Percentiles rank a stretch among this genome's conserved stretches.
Conservation (phyloP, 1,140 invertebrate species). For the Steinernema feltiae region DNA sequence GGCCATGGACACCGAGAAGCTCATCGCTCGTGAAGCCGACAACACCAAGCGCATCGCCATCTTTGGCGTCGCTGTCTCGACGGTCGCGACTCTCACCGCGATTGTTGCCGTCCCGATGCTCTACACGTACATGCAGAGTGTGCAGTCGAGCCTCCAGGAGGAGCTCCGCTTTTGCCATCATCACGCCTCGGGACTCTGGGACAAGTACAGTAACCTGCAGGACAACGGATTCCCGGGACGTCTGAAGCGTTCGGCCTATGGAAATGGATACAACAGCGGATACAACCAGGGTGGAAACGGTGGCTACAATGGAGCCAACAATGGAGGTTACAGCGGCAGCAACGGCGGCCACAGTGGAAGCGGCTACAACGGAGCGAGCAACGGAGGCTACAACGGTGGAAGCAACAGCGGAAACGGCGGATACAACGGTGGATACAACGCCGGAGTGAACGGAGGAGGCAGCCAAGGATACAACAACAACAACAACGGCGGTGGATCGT, state of each 20-base stretch:
- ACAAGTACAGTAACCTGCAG: constrained; percentile 20
- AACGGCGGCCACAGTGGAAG: not conserved
- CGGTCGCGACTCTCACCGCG: constrained; percentile 27
- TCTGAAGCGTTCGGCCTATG: constrained; percentile 22
- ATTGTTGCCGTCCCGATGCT: constrained; percentile 19
- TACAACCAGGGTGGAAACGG: not conserved
- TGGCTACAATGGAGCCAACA: not conserved
- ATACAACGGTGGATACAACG: not conserved
- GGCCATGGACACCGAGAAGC: not conserved
- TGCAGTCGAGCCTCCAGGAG: constrained; percentile 27
- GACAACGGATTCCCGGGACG: constrained; percentile 1
- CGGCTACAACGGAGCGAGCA: constrained; percentile 14
- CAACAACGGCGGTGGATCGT: not conserved
- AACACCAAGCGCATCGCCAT: constrained; percentile 21
- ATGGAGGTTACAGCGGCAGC: not conserved
- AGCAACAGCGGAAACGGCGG: not conserved
- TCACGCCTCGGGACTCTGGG: constrained; percentile 33
- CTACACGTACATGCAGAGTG: constrained; percentile 17
- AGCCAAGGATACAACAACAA: not conserved
- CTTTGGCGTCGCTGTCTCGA: constrained; percentile 33
- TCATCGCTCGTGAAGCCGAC: not conserved
- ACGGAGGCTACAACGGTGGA: not conserved
- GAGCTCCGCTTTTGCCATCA: constrained; percentile 38
- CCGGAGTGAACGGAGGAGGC: constrained; percentile 9
- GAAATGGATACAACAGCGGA: not conserved